Evolutionary conservation across 2,888 invertebrate genomes (phyloP).

Genomic region (Ennomos quercinarius): DNA sequence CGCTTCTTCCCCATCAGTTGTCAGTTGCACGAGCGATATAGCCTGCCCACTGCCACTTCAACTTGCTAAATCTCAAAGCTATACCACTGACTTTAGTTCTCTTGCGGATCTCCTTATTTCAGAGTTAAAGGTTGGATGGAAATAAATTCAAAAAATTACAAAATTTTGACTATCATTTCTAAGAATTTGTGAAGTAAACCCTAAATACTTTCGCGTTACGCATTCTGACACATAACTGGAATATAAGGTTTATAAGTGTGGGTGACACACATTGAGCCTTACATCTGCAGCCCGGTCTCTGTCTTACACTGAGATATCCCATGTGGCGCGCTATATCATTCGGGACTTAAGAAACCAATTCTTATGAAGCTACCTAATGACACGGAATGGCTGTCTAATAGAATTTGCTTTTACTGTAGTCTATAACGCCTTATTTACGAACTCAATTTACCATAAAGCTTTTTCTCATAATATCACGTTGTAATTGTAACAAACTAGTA

Average conservation of each 20-base stretch:
- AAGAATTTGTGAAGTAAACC: no score
- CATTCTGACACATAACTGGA: no score
- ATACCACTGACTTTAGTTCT: no score
- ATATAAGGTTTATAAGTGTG: neutral
- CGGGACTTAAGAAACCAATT: slow-evolving; percentile 63
- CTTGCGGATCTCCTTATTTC: no score
- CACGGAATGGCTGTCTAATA: slow-evolving; percentile 59
- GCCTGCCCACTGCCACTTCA: no score
- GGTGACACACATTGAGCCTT: neutral
- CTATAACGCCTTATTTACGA: slow-evolving; percentile 15
- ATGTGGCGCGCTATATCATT: slow-evolving; percentile 73
- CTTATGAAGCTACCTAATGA: slow-evolving; percentile 64
- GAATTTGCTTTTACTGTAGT: slow-evolving; percentile 46
- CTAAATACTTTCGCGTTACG: no score
- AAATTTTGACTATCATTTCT: no score
- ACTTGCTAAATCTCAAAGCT: no score
- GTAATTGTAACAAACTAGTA: neutral
- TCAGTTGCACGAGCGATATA: no score
- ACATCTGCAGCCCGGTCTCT: slow-evolving; percentile 2
- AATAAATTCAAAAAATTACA: no score
- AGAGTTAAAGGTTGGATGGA: no score
- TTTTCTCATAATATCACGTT: slow-evolving; percentile 1
- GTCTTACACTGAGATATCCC: slow-evolving; percentile 50
- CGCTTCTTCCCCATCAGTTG: no score
- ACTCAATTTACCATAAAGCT: slow-evolving; percentile 15